Evolutionary conservation across 2,888 invertebrate genomes (phyloP), one percentile per base, ranked within the genome.

Genomic region (Artemia sp.): DNA sequence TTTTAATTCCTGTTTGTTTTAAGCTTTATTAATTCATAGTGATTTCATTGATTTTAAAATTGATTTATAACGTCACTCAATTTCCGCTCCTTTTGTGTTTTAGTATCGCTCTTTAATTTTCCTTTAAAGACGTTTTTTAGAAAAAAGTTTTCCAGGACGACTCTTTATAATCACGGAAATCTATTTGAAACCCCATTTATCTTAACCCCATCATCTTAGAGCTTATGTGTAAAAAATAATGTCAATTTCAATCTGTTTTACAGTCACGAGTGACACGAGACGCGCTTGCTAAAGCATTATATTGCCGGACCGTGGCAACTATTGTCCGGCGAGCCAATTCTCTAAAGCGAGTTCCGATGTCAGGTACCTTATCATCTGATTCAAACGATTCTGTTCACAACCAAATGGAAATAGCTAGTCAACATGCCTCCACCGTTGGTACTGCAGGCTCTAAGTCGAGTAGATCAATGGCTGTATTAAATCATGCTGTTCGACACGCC

Each of bases 251-350:
- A 38, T 38, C 38, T 73, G 74, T 74, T 70, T 74, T 75, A 50
- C 76, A 84, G 84, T 90, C 92, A 12, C 88, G 90, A 76, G 85
- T 86, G 83, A 89, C 89, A n/a, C 82, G 93, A 74, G 90, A 94
- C 80, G 87, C 90, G 71, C 81, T 93, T 74, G 90, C 92, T 52
- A 91, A 92, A 80, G 92, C 94, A 19, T 83, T 95, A 52, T 95
- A 94, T 80, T 92, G 92, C 78, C 87, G 94, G 74, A 93, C 93
- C 11, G 92, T 94, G 19, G 92, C 92, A 19, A 93, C 94, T 38
- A 92, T 95, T 75, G 91, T 94, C 51, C 84, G 93, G 52, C 83
- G 94, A 75, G 92, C 93, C 70, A 95, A 95, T 79, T 93, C 92
- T 75, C 82, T 93, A 52, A 92, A 92, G 79, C 83, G 89, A 38